These are phyloP conservation scores for Eurystomus glaucurus DNA, from an alignment of 2,797 vertebrate genomes.

Conservation along the genomic window DNA sequence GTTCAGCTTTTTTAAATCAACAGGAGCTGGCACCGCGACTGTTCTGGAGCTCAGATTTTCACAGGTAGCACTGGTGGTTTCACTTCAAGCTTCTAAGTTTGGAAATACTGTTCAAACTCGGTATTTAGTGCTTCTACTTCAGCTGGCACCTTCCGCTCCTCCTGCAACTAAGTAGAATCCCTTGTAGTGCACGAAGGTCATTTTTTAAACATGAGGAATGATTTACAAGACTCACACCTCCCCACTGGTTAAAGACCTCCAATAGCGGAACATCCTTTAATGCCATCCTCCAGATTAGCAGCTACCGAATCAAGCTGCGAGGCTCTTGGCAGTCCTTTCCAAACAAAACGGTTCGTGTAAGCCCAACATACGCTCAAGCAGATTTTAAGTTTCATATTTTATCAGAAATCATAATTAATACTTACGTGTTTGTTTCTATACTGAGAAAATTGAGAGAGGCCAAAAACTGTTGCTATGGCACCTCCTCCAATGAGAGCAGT, in stretches of 20 bases:
- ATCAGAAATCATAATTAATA: slow-evolving; percentile 71
- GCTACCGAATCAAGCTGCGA: slow-evolving; percentile 14
- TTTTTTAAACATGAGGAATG: neutral
- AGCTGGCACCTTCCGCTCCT: neutral
- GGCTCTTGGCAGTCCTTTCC: neutral
- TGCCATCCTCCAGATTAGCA: slow-evolving; percentile 27
- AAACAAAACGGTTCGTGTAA: neutral
- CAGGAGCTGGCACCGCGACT: neutral
- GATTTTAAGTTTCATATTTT: slow-evolving; percentile 65
- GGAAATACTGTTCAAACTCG: neutral
- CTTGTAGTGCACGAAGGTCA: neutral
- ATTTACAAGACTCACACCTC: slow-evolving; percentile 7
- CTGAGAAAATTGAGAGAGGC: slow-evolving; percentile 91
- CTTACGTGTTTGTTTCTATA: slow-evolving; percentile 90
- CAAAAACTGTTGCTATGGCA: slow-evolving; percentile 87
- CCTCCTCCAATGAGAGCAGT: slow-evolving; percentile 91
- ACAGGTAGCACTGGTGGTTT: neutral
- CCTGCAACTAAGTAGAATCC: neutral
- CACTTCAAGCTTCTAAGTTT: neutral
- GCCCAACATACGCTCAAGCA: slow-evolving; percentile 52
- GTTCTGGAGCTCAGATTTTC: neutral
- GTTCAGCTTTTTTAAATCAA: neutral
- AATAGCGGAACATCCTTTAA: neutral
- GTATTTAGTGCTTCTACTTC: neutral
- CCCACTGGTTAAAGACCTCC: neutral